Conservation (phyloP, 2,797 vertebrate species). For the Aselliscus stoliczkanus region DNA sequence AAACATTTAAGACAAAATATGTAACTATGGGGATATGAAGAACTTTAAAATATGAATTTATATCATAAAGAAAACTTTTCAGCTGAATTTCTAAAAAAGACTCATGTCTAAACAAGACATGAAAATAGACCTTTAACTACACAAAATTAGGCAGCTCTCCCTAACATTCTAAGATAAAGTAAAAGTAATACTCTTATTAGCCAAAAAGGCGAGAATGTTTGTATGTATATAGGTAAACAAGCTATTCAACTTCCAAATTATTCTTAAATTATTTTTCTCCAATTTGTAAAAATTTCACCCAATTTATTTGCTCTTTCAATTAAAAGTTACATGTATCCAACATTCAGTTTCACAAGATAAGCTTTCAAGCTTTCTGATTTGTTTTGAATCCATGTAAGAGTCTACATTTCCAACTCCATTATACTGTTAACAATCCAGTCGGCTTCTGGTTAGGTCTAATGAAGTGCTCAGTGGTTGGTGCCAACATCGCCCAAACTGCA, state of each 20-base stretch:
- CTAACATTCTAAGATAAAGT: neutral
- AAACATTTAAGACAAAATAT: neutral
- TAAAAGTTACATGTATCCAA: neutral
- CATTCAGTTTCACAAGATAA: neutral
- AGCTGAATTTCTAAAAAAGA: neutral
- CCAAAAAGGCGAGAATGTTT: neutral
- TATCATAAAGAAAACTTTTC: neutral
- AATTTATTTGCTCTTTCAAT: neutral
- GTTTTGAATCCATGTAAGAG: neutral
- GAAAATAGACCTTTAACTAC: neutral
- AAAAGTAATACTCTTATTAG: neutral
- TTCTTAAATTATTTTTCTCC: neutral
- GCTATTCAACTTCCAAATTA: neutral
- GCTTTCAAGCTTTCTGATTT: neutral
- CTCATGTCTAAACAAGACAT: neutral
- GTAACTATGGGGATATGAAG: neutral
- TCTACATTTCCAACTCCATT: neutral
- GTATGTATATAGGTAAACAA: neutral
- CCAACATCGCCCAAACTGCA: neutral
- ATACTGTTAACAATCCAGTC: neutral
- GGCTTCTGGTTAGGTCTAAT: neutral
- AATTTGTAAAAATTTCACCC: neutral
- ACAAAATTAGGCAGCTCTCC: neutral
- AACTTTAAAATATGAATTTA: neutral
- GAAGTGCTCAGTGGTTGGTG: neutral